Evolutionary conservation across 2,113 vertebrate species (phyloP).

Genomic region (Ursus arctos): DNA sequence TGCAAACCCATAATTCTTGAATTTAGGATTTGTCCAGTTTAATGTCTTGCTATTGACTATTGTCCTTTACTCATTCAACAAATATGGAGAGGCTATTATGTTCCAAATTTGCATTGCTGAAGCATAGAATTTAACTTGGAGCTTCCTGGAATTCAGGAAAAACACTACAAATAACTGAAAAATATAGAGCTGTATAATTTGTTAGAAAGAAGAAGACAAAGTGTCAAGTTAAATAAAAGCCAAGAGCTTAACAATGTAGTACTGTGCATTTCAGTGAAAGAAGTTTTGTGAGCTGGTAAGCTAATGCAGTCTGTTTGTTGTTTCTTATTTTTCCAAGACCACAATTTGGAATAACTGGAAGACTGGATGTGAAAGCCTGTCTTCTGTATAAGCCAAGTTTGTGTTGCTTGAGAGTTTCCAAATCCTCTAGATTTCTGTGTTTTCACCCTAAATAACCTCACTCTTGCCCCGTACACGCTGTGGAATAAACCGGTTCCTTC

Average conservation of each 20-base stretch:
- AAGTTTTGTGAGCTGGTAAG: neutral
- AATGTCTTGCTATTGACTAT: neutral
- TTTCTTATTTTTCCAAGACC: constrained; percentile 31
- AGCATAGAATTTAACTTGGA: neutral
- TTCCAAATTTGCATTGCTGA: neutral
- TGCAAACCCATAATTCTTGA: neutral
- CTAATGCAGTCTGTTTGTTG: neutral
- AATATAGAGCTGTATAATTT: neutral
- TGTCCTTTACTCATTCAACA: neutral
- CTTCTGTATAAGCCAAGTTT: neutral
- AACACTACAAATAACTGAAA: constrained; percentile 2
- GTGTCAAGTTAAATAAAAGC: neutral
- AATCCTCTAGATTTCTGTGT: constrained; percentile 8
- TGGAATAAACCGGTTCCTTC: neutral
- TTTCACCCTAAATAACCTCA: neutral
- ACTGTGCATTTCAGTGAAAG: neutral
- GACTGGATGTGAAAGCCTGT: neutral
- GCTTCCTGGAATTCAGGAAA: neutral
- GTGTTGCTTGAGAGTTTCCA: neutral
- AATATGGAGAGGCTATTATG: neutral
- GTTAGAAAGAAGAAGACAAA: constrained; percentile 3
- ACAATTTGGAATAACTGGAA: neutral
- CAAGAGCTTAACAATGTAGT: neutral
- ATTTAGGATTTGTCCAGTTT: neutral
- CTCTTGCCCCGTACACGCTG: fast-evolving